Base-by-base conservation (phyloP, 2,888 invertebrate genomes). In the Microctonus hyperodae region DNA sequence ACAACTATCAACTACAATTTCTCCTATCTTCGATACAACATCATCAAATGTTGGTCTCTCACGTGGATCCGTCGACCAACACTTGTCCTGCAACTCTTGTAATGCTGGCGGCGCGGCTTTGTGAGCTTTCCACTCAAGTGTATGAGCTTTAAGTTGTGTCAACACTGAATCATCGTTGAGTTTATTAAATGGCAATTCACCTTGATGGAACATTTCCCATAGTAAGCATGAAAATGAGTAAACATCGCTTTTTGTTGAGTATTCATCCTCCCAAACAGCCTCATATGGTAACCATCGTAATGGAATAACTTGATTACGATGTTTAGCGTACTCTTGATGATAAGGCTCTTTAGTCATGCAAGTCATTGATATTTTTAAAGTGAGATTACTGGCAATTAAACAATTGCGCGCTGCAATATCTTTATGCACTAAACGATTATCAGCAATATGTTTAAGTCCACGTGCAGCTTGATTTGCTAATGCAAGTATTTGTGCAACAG, bases 401-500 rank as follows among this genome's bases (percentile, higher is more conserved):
- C 97, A 94, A 85, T 97, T 97, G 16, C 97, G 89, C 0, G 96
- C 92, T 1, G 97, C 95, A 75, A 98, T 88, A 85, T 98, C 97
- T 79, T 91, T 90, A 84, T 97, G 97, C n/a, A 94, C 91, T 75
- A 92, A 88, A 53, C 96, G 87, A 75, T 90, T 85, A 77, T 92
- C 86, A 75, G 93, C 88, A 65, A 95, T 84, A 74, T 93, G 90
- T 79, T 94, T 93, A 89, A 95, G 89, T 33, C 91, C 97, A 2
- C 89, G 86, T 0, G 94, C 93, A 33, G 96, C 88, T 80, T 97
- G 94, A 68, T 90, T 88, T 0, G 90, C 89, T 0, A 94, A 85
- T 22, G 90, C 87, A 1, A 91, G 85, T 25, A 89, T 86, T 83
- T 94, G 93, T 5, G 88, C 86, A 2, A 89, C 85, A 1, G 89